Evolutionary conservation across 2,797 vertebrate species (phyloP).

Genomic region (Phoebastria nigripes): DNA sequence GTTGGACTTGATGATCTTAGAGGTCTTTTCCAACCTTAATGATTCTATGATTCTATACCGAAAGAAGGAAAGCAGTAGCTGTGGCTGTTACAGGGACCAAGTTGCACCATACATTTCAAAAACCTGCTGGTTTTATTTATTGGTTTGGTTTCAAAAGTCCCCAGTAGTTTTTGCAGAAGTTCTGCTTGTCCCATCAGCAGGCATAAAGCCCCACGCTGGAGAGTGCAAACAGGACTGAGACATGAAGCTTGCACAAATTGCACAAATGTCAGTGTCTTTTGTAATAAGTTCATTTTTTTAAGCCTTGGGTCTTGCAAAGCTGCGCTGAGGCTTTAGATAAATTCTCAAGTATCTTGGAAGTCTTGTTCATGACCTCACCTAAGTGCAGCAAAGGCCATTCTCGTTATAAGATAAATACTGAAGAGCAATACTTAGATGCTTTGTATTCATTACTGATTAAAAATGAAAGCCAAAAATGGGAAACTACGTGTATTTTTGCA

Average conservation of each 20-base stretch:
- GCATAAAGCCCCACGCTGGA: background rate
- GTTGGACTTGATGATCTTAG: too few relatives aligned
- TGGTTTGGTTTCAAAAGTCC: background rate
- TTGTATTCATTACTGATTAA: background rate
- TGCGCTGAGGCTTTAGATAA: background rate
- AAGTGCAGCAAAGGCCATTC: background rate
- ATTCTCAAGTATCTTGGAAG: background rate
- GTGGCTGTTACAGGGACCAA: background rate
- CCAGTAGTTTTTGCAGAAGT: background rate
- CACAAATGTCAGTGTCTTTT: background rate
- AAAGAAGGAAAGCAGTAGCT: background rate
- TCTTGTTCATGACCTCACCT: background rate
- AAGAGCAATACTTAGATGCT: background rate
- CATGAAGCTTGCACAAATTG: background rate
- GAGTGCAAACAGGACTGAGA: background rate
- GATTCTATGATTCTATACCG: too few relatives aligned
- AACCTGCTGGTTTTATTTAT: background rate
- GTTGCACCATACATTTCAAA: background rate
- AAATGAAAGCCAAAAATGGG: background rate
- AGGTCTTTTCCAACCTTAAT: too few relatives aligned
- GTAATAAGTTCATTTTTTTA: background rate
- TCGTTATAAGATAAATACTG: background rate
- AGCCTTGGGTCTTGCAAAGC: background rate
- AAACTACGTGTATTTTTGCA: background rate
- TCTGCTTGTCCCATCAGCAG: background rate